Base-by-base conservation (phyloP, 2,888 invertebrate species). In the Caenorhabditis becei region DNA sequence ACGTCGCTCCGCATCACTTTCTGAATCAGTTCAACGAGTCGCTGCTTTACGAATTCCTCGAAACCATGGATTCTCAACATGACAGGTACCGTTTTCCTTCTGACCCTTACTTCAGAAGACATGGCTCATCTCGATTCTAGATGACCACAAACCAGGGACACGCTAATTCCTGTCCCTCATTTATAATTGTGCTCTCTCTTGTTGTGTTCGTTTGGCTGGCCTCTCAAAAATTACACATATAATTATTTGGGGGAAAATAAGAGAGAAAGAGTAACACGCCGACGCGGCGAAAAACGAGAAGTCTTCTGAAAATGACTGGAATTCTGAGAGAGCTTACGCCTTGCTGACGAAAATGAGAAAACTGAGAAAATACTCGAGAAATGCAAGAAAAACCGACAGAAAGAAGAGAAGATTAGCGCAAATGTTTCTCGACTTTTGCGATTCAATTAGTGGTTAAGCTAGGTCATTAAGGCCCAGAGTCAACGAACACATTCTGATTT, bases 11-110 rank as follows among this genome's bases (percentile, higher is more conserved):
- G 18, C 66, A 23, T 23, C 56, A 54, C 44, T 70, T 44, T 51
- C 32, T 51, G 28, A 47, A 65, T 59, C 58, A 32, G 37, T 65
- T 65, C 66, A 67, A 67, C 51, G 66, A 56, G 26, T 54, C 66
- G 41, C n/a, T 54, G 18, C 54, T 67, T n/a, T 28, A 23, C 54
- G 66, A 56, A 11, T 20, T 67, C 2, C 26, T 67, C 23, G 69
- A 56, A 37, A 65, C 70, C 11, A 77, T 77, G 77, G 77, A 77
- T 51, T 18, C 58, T 5, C 65, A 65, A 59, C 63, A 65, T 18
- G 65, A 44, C 41, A 72, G 72, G 72, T 72, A 65, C 24, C 11
- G 47, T 62, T 20, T 35, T 20, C n/a, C 16, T 28, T 62, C 49
- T 53, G 53, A 14, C 53, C n/a, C n/a, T n/a, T 7, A 32, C 32